Conservation (phyloP, 1,140 invertebrate species). For the Agrilus planipennis region DNA sequence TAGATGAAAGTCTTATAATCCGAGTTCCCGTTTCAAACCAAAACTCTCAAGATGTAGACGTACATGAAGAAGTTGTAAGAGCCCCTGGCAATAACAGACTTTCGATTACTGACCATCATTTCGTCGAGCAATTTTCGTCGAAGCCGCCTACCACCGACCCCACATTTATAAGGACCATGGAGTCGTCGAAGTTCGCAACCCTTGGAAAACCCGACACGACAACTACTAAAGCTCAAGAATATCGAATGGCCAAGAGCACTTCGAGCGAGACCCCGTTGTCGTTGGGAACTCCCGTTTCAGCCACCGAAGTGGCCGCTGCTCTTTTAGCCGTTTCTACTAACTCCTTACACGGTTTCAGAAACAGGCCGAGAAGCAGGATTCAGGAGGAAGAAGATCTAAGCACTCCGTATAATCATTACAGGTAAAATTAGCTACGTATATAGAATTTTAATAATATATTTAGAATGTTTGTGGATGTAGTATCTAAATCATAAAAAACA, state of each 20-base stretch:
- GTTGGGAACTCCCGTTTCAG: slow-evolving; percentile 39
- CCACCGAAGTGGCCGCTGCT: slow-evolving; percentile 40
- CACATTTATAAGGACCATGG: slow-evolving; percentile 33
- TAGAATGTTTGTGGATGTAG: no score
- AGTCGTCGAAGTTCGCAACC: slow-evolving; percentile 28
- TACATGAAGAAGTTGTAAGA: neutral
- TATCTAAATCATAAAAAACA: no score
- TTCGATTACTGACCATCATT: neutral
- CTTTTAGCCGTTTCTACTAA: slow-evolving; percentile 42
- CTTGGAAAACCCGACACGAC: slow-evolving; percentile 18
- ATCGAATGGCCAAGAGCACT: slow-evolving; percentile 35
- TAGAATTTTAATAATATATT: no score
- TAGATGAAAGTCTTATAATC: slow-evolving; percentile 43
- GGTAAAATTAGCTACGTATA: no score
- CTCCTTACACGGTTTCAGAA: slow-evolving; percentile 33
- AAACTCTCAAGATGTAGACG: neutral
- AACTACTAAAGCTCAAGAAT: slow-evolving; percentile 8
- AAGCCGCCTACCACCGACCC: slow-evolving; percentile 22
- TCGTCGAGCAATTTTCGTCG: neutral
- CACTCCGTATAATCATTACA: slow-evolving; percentile 51
- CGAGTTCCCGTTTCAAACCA: neutral
- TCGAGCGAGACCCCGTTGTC: slow-evolving; percentile 33
- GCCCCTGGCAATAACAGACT: neutral
- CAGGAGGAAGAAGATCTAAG: slow-evolving; percentile 50
- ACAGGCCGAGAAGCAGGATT: slow-evolving; percentile 28